A percentile compares a stretch with the other conserved stretches of the same genome.
Conservation (phyloP, 2,888 invertebrate species). For the Metallyticus violacea region DNA sequence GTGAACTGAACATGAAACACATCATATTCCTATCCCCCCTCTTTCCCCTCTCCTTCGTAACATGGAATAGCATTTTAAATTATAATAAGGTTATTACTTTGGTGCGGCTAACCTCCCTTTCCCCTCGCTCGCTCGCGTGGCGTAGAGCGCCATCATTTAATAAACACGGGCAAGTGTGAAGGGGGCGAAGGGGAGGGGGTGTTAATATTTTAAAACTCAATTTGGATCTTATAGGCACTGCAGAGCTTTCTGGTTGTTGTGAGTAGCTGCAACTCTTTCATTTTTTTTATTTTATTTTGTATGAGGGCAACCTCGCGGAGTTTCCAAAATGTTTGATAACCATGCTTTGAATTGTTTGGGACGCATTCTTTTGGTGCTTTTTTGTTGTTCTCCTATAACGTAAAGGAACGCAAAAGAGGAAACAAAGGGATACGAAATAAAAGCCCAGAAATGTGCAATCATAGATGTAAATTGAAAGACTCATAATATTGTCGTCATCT, state of each 20-base stretch:
- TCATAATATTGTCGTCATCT: no score
- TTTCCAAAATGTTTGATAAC: slow-evolving; percentile 13
- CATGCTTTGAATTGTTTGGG: neutral
- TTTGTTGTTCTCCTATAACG: neutral
- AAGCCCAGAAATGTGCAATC: neutral
- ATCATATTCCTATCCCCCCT: slow-evolving; percentile 22
- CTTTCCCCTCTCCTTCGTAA: slow-evolving; percentile 23
- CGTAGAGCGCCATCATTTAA: slow-evolving; percentile 30
- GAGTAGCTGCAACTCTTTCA: neutral
- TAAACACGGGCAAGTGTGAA: slow-evolving; percentile 32
- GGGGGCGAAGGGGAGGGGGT: neutral
- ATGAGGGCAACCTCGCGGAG: neutral
- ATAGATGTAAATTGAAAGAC: no score
- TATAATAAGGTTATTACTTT: slow-evolving; percentile 35
- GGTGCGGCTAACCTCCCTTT: neutral
- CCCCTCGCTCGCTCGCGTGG: neutral
- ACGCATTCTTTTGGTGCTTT: neutral
- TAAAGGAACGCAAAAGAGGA: neutral
- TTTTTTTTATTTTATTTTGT: neutral
- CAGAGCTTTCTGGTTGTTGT: neutral
- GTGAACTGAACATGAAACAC: neutral
- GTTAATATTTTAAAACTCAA: slow-evolving; percentile 33
- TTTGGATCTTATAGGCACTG: slow-evolving; percentile 31
- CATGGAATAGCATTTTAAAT: slow-evolving; percentile 35
- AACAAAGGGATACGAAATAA: neutral